A percentile compares a stretch with the other conserved stretches of the same genome.
Evolutionary conservation across 2,797 vertebrate species (phyloP).

Genomic region (Erethizon dorsatum): DNA sequence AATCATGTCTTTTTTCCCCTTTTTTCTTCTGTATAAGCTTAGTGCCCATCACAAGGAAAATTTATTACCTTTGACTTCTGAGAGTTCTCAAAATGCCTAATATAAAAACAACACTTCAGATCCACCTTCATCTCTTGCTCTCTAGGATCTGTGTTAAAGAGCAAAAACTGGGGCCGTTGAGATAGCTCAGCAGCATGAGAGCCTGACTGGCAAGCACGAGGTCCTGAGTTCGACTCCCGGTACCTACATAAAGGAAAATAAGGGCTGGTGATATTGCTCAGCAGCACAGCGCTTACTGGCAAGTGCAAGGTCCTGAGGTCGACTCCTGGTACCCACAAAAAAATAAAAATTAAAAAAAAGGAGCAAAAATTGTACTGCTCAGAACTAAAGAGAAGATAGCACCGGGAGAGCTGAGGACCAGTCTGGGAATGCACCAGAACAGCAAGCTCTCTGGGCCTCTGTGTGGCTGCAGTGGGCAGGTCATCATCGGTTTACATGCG

Average conservation of each 20-base stretch:
- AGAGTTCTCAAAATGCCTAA: neutral
- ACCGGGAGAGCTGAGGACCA: neutral
- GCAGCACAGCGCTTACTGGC: no score
- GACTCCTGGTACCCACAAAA: no score
- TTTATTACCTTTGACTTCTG: neutral
- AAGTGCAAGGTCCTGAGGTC: no score
- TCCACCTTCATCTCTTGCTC: no score
- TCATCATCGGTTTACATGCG: no score
- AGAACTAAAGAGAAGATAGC: neutral
- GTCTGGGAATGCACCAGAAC: neutral
- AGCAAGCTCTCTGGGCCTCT: neutral
- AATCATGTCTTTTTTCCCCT: neutral
- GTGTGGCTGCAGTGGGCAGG: neutral
- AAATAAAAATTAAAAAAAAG: neutral
- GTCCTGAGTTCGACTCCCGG: no score
- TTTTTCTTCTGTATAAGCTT: neutral
- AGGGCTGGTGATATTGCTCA: no score
- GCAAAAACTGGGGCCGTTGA: neutral
- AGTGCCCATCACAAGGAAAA: neutral
- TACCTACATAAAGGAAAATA: no score
- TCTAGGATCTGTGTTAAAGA: neutral
- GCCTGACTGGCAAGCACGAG: no score
- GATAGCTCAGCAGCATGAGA: no score
- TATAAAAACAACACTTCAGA: neutral
- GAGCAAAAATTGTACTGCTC: neutral